phyloP scores from a whole-genome alignment of 2,113 vertebrate species.

The Psammodynastes pulverulentus region DNA sequence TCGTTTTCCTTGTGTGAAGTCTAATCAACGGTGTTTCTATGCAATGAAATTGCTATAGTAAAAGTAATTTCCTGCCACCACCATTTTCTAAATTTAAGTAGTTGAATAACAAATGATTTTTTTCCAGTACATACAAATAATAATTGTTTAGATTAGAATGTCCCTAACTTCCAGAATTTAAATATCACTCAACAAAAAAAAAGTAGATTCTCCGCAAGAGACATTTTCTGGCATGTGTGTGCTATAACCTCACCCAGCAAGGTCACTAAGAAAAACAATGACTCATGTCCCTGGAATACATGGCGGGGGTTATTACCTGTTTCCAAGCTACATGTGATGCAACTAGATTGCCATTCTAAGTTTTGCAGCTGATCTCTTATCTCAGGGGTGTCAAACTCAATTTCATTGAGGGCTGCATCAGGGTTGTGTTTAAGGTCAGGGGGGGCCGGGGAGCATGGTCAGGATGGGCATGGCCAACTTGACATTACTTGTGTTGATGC shows the following conservation, averaged over 20 bases:
- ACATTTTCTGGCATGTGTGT: neutral
- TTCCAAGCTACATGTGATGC: slow-evolving; percentile 5
- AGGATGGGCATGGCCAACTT: too few species aligned
- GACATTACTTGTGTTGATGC: too few species aligned
- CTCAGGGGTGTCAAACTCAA: neutral
- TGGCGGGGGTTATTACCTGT: neutral
- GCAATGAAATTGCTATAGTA: neutral
- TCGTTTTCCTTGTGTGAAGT: neutral
- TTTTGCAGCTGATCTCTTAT: slow-evolving; percentile 4
- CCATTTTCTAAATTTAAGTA: neutral
- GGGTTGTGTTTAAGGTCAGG: too few species aligned
- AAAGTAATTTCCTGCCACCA: neutral
- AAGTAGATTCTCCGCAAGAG: slow-evolving; percentile 22
- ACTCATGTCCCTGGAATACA: neutral
- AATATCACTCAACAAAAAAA: neutral
- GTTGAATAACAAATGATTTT: neutral
- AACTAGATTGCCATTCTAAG: neutral
- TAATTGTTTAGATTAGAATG: neutral
- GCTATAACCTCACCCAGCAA: slow-evolving; percentile 25
- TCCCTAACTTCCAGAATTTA: neutral
- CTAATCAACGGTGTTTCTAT: neutral
- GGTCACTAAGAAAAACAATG: slow-evolving; percentile 11
- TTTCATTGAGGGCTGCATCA: too few species aligned
- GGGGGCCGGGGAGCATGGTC: too few species aligned
- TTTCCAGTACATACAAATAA: neutral